These are phyloP conservation scores for Callipepla squamata DNA, from an alignment of 2,113 vertebrate genomes.

Conservation along the genomic window DNA sequence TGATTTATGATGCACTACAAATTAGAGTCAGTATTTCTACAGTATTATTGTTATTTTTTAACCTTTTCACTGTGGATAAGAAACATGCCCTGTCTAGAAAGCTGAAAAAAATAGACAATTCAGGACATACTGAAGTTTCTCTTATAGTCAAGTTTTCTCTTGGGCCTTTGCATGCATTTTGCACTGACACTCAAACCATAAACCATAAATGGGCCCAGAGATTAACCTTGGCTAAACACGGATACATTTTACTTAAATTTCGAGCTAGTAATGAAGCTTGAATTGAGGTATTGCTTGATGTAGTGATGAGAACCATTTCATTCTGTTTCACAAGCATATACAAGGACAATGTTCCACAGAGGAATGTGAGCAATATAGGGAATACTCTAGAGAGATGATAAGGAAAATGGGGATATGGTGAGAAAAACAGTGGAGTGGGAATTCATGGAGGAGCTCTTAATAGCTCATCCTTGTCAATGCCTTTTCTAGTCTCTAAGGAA, in stretches of 20 bases:
- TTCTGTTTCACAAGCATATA: background rate
- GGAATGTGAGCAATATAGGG: background rate
- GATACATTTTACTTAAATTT: background rate
- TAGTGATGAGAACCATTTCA: background rate
- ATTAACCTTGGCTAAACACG: background rate
- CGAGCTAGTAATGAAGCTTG: background rate
- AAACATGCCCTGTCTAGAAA: background rate
- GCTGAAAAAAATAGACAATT: background rate
- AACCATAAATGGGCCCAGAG: background rate
- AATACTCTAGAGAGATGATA: background rate
- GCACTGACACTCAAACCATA: background rate
- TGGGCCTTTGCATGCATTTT: background rate
- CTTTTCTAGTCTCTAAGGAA: background rate
- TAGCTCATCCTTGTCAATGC: background rate
- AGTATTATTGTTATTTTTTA: background rate
- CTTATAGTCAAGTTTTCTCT: background rate
- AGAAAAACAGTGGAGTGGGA: background rate
- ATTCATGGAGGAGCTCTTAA: background rate
- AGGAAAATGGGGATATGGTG: background rate
- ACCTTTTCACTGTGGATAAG: background rate
- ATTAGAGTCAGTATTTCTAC: background rate
- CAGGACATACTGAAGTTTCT: background rate
- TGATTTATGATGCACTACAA: slow-evolving; percentile 13
- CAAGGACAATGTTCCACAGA: background rate
- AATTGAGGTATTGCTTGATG: background rate